These are phyloP conservation scores for Nyctereutes procyonoides DNA, from an alignment of 2,113 vertebrate species.

Conservation along the genomic window DNA sequence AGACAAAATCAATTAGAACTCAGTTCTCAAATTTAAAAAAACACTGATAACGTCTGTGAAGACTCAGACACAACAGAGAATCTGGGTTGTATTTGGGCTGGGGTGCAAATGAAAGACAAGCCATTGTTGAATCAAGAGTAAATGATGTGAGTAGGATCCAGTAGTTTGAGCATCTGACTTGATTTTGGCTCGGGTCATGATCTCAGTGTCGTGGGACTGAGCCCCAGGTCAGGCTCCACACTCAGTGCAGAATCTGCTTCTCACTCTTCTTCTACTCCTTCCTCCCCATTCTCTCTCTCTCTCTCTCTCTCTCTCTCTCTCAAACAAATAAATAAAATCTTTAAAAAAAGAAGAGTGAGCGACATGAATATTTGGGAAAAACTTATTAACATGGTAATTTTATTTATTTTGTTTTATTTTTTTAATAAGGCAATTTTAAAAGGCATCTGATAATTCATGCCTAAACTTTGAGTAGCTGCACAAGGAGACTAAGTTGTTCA, in stretches of 20 bases:
- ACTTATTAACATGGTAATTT: background rate
- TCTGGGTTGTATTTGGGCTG: background rate
- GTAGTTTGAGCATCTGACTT: background rate
- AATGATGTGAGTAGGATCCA: background rate
- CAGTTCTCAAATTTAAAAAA: background rate
- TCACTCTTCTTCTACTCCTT: background rate
- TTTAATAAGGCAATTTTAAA: background rate
- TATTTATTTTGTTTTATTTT: background rate
- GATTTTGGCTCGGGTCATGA: background rate
- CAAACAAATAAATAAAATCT: background rate
- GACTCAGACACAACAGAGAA: background rate
- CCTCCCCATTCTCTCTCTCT: background rate
- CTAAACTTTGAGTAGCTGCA: background rate
- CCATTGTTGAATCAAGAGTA: background rate
- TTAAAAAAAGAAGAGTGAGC: background rate
- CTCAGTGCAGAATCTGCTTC: background rate
- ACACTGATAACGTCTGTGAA: background rate
- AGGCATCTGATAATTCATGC: background rate
- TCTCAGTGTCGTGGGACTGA: background rate
- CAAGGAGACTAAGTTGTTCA: background rate
- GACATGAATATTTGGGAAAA: background rate
- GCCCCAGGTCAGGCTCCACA: background rate
- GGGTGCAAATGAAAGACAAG: background rate
- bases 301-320: background rate
- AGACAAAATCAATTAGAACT: background rate